Conservation (phyloP, 2,888 invertebrate genomes). For the Hybos culiciformis region DNA sequence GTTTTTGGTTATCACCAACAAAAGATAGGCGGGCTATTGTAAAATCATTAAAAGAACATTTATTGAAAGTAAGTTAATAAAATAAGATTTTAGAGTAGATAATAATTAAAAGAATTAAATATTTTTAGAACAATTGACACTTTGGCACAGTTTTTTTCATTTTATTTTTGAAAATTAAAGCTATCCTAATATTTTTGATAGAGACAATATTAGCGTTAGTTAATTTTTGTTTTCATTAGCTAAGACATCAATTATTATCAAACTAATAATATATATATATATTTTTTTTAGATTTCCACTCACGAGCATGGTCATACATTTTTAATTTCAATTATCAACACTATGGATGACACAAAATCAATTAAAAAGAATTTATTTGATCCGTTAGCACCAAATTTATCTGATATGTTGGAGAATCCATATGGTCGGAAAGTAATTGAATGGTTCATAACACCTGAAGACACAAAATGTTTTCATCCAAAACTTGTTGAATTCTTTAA, state of each 20-base stretch:
- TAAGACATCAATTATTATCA: too few relatives aligned
- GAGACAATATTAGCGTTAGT: too few relatives aligned
- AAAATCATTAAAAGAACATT: conserved; percentile 76
- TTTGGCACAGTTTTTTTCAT: too few relatives aligned
- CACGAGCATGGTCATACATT: conserved; percentile 81
- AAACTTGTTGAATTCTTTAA: conserved; percentile 57
- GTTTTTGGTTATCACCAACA: conserved; percentile 75
- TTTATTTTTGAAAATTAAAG: too few relatives aligned
- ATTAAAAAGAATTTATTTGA: conserved; percentile 67
- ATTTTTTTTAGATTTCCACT: too few relatives aligned
- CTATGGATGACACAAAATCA: conserved; percentile 84
- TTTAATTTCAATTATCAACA: conserved; percentile 70
- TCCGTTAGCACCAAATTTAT: conserved; percentile 51
- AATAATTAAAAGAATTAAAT: too few relatives aligned
- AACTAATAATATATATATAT: too few relatives aligned
- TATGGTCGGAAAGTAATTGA: conserved; percentile 76
- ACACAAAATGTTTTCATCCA: conserved; percentile 72
- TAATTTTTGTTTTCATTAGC: too few relatives aligned
- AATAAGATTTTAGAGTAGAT: too few relatives aligned
- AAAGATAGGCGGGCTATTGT: conserved; percentile 69
- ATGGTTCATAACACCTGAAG: conserved; percentile 75
- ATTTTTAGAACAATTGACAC: too few relatives aligned
- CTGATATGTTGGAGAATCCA: conserved; percentile 58
- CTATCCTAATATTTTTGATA: too few relatives aligned
- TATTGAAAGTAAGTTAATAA: too few relatives aligned